Percentiles rank a stretch among this genome's conserved stretches.
Evolutionary conservation across 2,888 invertebrate species (phyloP).

Genomic region (Parnassius orleans): DNA sequence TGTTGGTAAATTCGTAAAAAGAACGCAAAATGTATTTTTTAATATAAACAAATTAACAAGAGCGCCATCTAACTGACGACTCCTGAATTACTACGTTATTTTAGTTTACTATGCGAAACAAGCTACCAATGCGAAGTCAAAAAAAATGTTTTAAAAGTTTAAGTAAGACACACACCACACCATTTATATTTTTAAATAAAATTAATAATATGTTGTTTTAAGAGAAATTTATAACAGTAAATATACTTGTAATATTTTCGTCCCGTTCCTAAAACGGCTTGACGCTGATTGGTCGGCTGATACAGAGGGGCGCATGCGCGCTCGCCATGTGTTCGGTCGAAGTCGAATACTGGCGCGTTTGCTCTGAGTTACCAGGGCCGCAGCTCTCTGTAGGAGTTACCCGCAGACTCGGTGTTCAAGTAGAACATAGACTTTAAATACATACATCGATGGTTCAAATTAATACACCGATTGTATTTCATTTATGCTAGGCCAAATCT

Average conservation of each 20-base stretch:
- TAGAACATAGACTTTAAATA: conserved; percentile 38
- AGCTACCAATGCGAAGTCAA: conserved; percentile 34
- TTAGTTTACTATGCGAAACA: conserved; percentile 34
- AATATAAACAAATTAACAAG: conserved; percentile 38
- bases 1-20: too few species aligned
- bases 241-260: conserved; percentile 44
- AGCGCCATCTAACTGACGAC: conserved; percentile 69
- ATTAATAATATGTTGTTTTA: conserved; percentile 32
- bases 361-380: conserved; percentile 74
- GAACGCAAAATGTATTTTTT: too few species aligned
- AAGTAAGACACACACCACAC: too few species aligned
- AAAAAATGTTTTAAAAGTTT: conserved; percentile 22
- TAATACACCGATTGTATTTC: conserved; percentile 33
- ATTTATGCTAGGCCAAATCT: conserved; percentile 59
- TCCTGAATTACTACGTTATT: conserved; percentile 54
- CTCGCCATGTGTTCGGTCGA: conserved; percentile 64
- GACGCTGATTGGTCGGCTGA: conserved; percentile 65
- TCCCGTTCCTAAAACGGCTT: conserved; percentile 48
- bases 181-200: too few species aligned
- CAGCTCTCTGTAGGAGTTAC: conserved; percentile 75
- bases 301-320: conserved; percentile 77
- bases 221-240: conserved; percentile 24
- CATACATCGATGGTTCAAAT: conserved; percentile 33
- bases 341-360: conserved; percentile 80
- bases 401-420: conserved; percentile 23